Evolutionary conservation across 1,140 invertebrate species (phyloP), one percentile per base, ranked within the genome.

Genomic region (Meloidogyne floridensis): DNA sequence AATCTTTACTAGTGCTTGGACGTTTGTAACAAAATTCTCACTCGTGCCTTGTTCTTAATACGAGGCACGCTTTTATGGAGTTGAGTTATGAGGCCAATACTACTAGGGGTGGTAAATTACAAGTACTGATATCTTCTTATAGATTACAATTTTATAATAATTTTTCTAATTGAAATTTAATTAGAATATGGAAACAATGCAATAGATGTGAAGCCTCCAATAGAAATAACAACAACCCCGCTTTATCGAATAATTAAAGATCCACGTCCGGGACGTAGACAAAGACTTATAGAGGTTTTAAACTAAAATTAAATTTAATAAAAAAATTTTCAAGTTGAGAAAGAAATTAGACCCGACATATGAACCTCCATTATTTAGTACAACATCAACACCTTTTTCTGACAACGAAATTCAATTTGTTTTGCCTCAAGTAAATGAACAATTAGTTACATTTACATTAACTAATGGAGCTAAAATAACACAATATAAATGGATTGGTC

Each of bases 381-480:
- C 86, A 42, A 88, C 85, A n/a, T 20, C 85, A 10, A 43, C 54
- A 47, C 77, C 86, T 18, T 43, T 82, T 20, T 32, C 75, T 15
- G 86, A 32, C 3, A 69, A 85, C 11, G 77, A 88, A 5, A 20
- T 70, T 43, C 65, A 75, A 70, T 83, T 88, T 71, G 81, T 70
- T 53, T 74, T 87, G 11, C 84, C 86, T 5, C 32, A 70, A 47
- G 69, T 85, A 42, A 71, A 73, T 18, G 86, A 87, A 42, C 81
- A 88, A 75, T 69, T 80, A 18, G 85, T 76, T n/a, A 83, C 84
- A 0, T 89, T 88, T 75, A 70, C 84, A 9, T 78, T 88, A 56
- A 78, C 82, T 11, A 87, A 89, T 78, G 87, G 87, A 13, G 87
- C 85, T 15, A 89, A 89, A 77, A 65, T 88, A 43, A 89, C 80